These are phyloP conservation scores for Chorisops tibialis DNA, from an alignment of 2,888 invertebrate species.

Conservation along the genomic window DNA sequence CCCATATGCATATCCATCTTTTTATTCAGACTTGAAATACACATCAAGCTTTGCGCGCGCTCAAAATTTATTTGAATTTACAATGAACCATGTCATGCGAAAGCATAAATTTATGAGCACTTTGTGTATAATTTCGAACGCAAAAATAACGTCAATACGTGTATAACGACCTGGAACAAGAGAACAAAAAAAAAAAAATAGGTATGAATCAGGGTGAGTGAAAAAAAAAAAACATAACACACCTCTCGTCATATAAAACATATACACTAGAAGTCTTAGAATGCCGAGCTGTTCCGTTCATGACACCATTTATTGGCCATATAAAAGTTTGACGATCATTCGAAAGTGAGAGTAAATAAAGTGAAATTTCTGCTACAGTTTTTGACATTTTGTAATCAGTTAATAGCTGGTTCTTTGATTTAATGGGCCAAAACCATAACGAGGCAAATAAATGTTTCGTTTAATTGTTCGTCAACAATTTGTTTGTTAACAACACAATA, in stretches of 20 bases:
- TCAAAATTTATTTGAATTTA: too few species aligned
- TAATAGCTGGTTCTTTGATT: conserved; percentile 19
- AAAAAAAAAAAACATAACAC: neutral
- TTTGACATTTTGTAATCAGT: conserved; percentile 29
- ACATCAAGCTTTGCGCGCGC: too few species aligned
- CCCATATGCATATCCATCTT: too few species aligned
- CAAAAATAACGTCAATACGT: neutral
- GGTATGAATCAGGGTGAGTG: neutral
- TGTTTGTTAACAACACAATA: neutral
- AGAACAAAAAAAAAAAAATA: neutral
- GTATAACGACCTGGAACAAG: neutral
- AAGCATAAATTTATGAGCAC: too few species aligned
- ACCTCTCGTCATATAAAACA: conserved; percentile 15
- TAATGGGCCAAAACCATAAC: conserved; percentile 23
- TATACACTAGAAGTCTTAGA: conserved; percentile 18
- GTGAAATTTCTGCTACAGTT: conserved; percentile 27
- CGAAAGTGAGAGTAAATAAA: conserved; percentile 32
- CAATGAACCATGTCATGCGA: too few species aligned
- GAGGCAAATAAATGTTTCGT: conserved; percentile 11
- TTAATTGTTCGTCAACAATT: conserved; percentile 18
- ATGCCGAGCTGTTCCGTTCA: conserved; percentile 22
- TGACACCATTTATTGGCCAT: conserved; percentile 34
- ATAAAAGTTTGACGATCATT: conserved; percentile 34
- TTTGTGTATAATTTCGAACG: too few species aligned
- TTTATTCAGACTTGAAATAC: too few species aligned